phyloP scores from a whole-genome alignment of 1,140 invertebrate species.

The Calephelis virginiensis region DNA sequence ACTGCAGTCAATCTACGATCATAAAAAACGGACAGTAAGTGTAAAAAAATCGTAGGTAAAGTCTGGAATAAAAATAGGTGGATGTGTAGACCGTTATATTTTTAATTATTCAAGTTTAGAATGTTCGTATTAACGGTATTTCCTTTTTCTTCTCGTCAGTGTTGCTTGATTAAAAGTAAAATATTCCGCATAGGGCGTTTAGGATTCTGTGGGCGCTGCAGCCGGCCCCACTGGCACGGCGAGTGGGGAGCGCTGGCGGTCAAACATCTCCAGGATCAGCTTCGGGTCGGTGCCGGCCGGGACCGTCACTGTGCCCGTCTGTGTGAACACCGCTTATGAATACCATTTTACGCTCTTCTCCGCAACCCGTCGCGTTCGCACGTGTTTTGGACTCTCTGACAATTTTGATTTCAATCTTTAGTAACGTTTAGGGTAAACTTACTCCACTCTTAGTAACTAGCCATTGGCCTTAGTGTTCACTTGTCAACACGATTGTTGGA shows the following conservation, averaged over 20 bases:
- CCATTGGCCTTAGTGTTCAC: too few relatives aligned
- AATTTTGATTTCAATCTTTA: constrained; percentile 5
- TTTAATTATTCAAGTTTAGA: background rate
- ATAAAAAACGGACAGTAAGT: constrained; percentile 9
- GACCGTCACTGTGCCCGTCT: constrained; percentile 77
- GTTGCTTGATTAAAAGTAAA: background rate
- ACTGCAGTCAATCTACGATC: constrained; percentile 2
- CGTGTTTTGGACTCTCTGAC: constrained; percentile 35
- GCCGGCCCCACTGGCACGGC: constrained; percentile 58
- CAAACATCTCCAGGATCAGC: constrained; percentile 78
- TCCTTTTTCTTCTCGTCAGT: background rate
- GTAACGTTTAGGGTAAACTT: background rate
- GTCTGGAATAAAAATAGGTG: constrained; percentile 6
- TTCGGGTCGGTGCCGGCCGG: constrained; percentile 77
- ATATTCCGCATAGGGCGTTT: constrained; percentile 13
- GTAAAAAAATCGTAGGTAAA: background rate
- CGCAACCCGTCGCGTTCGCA: constrained; percentile 57
- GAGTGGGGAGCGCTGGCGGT: constrained; percentile 68
- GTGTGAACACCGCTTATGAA: constrained; percentile 52
- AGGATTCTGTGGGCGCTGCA: constrained; percentile 31
- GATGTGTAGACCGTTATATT: constrained; percentile 1
- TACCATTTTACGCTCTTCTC: constrained; percentile 72
- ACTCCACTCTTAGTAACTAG: too few relatives aligned
- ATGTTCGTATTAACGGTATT: background rate
- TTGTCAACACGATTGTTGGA: too few relatives aligned